Conservation (phyloP, 2,888 invertebrate genomes). For the Clanis bilineata region DNA sequence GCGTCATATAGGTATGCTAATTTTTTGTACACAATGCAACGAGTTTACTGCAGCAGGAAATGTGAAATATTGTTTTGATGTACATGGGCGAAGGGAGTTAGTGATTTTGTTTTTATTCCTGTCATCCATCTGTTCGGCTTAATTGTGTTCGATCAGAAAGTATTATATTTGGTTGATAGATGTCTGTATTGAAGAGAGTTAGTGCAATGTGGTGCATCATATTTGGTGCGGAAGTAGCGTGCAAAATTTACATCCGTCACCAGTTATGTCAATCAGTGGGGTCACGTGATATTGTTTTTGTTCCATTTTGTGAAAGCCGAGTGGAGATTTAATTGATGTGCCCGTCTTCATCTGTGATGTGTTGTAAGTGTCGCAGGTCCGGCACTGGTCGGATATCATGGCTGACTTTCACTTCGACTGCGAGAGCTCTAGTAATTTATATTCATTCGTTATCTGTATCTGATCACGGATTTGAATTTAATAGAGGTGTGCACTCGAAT, state of each 20-base stretch:
- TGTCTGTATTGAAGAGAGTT: neutral
- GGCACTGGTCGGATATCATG: slow-evolving; percentile 49
- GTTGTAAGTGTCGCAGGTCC: slow-evolving; percentile 55
- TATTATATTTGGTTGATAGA: neutral
- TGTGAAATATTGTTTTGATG: slow-evolving; percentile 20
- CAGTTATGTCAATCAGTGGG: slow-evolving; percentile 10
- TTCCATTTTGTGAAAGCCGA: slow-evolving; percentile 55
- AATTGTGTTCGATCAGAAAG: neutral
- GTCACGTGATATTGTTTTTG: slow-evolving; percentile 37
- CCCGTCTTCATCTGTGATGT: slow-evolving; percentile 51
- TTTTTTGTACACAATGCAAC: slow-evolving; percentile 63
- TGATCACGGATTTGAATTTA: slow-evolving; percentile 61
- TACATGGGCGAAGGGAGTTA: neutral
- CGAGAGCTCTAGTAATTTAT: slow-evolving; percentile 55
- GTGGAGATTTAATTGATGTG: slow-evolving; percentile 52
- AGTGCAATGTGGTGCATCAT: neutral
- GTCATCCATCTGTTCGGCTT: neutral
- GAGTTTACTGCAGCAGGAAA: slow-evolving; percentile 20
- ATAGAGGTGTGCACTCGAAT: slow-evolving; percentile 32
- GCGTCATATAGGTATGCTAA: slow-evolving; percentile 76
- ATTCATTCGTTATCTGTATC: slow-evolving; percentile 62
- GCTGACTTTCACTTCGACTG: slow-evolving; percentile 67
- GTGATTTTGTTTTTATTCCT: neutral
- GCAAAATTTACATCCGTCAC: too few species aligned
- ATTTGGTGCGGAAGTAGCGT: too few species aligned